Evolutionary conservation across 2,797 vertebrate species (phyloP).

Genomic region (Hypotaenidia okinawae): DNA sequence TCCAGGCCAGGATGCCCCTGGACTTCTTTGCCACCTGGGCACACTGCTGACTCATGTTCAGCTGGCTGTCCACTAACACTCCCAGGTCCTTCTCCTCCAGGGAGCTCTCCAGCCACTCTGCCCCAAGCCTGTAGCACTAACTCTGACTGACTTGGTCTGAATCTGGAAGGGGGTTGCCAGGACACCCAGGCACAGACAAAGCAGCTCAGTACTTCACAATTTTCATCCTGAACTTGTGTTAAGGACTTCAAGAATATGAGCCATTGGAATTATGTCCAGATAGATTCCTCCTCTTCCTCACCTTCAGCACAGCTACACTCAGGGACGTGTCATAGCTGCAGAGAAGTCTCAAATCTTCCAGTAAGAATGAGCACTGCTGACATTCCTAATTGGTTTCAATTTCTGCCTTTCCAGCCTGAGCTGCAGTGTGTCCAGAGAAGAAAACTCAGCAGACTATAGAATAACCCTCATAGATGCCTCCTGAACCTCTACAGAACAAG

Average conservation of each 20-base stretch:
- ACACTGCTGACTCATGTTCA: too few relatives aligned
- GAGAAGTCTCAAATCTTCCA: neutral
- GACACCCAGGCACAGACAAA: neutral
- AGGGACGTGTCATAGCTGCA: accelerated
- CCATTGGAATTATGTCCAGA: neutral
- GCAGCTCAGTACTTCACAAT: neutral
- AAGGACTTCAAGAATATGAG: neutral
- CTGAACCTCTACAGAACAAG: neutral
- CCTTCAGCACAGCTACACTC: neutral
- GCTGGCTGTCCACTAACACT: too few relatives aligned
- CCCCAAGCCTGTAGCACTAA: too few relatives aligned
- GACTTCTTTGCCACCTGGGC: too few relatives aligned
- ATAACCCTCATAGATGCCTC: neutral
- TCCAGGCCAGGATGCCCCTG: too few relatives aligned
- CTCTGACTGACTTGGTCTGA: neutral
- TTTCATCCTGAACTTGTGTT: neutral
- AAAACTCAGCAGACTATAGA: neutral
- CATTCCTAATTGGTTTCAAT: neutral
- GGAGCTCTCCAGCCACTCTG: too few relatives aligned
- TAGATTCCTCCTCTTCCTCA: neutral
- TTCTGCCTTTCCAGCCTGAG: neutral
- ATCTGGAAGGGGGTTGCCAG: neutral
- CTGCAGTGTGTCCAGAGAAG: neutral
- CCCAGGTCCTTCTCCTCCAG: too few relatives aligned
- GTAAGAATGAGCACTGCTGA: neutral